Evolutionary conservation across 2,797 vertebrate species (phyloP).

Genomic region (Meriones psammophilus): DNA sequence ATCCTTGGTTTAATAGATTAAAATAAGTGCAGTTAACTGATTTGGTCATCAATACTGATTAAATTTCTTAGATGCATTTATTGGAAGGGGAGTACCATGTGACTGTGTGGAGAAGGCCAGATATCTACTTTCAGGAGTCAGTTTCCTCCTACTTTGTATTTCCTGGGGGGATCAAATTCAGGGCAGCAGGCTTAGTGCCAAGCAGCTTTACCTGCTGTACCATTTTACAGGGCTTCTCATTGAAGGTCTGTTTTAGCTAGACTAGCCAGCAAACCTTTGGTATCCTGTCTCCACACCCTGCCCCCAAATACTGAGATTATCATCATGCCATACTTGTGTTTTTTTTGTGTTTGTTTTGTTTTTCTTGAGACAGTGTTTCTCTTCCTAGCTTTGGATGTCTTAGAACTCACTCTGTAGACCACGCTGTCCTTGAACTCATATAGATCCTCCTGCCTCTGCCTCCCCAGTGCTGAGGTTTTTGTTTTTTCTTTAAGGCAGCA

Average conservation of each 20-base stretch:
- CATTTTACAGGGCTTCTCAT: neutral
- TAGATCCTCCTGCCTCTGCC: too few species aligned
- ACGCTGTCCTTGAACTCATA: too few species aligned
- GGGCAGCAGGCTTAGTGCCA: neutral
- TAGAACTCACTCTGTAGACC: too few species aligned
- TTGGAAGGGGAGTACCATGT: neutral
- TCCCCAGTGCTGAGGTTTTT: too few species aligned
- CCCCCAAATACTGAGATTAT: neutral
- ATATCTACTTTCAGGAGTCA: neutral
- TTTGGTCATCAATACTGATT: conserved; percentile 28
- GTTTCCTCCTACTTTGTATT: neutral
- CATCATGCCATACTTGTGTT: neutral
- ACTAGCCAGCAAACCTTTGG: neutral
- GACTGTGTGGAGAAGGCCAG: neutral
- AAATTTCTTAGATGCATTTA: conserved; percentile 46
- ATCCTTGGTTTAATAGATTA: conserved; percentile 49
- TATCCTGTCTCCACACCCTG: neutral
- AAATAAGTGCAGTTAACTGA: conserved; percentile 36
- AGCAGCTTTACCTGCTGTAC: neutral
- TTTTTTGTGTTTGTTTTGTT: too few species aligned
- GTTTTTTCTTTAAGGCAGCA: neutral
- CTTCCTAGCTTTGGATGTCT: too few species aligned
- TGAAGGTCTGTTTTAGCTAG: neutral
- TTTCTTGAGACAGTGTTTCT: too few species aligned
- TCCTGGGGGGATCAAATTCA: neutral